phyloP scores from a whole-genome alignment of 92 coral and sea anemone species.

The Zoanthus gigantus region DNA sequence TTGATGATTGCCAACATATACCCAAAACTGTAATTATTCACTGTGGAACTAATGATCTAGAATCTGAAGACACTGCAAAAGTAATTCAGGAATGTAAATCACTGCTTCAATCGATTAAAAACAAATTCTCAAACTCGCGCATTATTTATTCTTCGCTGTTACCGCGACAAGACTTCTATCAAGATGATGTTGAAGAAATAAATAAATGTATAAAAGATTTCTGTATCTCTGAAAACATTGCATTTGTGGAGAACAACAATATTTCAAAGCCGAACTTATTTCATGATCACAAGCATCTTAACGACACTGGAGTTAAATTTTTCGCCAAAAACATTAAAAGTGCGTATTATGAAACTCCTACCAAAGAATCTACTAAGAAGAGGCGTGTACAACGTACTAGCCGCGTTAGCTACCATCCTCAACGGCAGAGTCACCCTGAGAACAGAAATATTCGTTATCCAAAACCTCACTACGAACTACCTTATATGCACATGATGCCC shows the following conservation, averaged over 20 bases:
- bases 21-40: conserved; percentile 51
- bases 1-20: background rate
- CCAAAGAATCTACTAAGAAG: conserved; percentile 42
- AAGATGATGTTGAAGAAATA: conserved; percentile 18
- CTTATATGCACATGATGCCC: background rate
- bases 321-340: conserved; percentile 64
- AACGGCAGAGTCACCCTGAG: background rate
- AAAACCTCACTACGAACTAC: background rate
- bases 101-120: conserved; percentile 12
- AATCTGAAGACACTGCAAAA: background rate
- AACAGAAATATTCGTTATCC: too few species aligned
- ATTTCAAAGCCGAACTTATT: conserved; percentile 35
- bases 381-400: conserved; percentile 5
- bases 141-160: conserved; percentile 56
- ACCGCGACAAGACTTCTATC: conserved; percentile 47
- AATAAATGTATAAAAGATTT: conserved; percentile 15
- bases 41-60: conserved; percentile 58
- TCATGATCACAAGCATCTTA: conserved; percentile 47
- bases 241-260: conserved; percentile 33
- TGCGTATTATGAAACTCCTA: conserved; percentile 34
- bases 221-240: conserved; percentile 26
- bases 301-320: conserved; percentile 51
- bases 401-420: background rate
- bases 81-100: conserved; percentile 34
- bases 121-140: conserved; percentile 19